Evolutionary conservation across 2,113 vertebrate species (phyloP), one percentile per base, ranked within the genome.

Genomic region (Plestiodon gilberti): DNA sequence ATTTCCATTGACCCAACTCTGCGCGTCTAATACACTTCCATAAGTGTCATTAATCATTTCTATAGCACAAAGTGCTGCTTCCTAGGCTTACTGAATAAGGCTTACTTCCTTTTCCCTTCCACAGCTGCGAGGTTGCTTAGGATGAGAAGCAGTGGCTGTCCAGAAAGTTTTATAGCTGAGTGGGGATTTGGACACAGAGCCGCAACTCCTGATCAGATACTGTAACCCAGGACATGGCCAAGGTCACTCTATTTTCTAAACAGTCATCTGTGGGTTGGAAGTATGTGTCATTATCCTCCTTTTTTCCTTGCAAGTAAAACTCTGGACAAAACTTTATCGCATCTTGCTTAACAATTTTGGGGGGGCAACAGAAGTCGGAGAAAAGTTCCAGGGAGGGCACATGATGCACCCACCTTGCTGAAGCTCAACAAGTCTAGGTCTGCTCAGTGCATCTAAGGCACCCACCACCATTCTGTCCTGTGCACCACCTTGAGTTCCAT

Each of bases 11-110:
- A 74, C 71, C 30, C 38, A 48, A 76, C 30, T 76, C 59, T 28
- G 38, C 48, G 38, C 48, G 38, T 30, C 82, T 35, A 23, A 76
- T 84, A 33, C 59, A 64, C 17, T 76, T 75, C 30, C 82, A 55
- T 28, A 64, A 65, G 57, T 25, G 40, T 64, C 71, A 65, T 84
- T 84, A 84, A 84, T 84, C 71, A 84, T 64, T 84, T 76, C 59
- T 84, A 33, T 48, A 52, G 55, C 71, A 76, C 28, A 74, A 64
- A 75, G 71, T 64, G 43, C 43, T 48, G 8, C 43, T 48, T 48
- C 8, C 43, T 48, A 48, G 8, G 43, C 43, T 48, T 48, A 55
- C 71, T 73, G 25, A 40, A 10, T 13, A 30, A 25, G 15, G 35
- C 28, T 65, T 73, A 61, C 38, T 17, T 83, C 13, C 23, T 83